Evolutionary conservation across 2,113 vertebrate genomes (phyloP).

Genomic region (Clarias gariepinus): DNA sequence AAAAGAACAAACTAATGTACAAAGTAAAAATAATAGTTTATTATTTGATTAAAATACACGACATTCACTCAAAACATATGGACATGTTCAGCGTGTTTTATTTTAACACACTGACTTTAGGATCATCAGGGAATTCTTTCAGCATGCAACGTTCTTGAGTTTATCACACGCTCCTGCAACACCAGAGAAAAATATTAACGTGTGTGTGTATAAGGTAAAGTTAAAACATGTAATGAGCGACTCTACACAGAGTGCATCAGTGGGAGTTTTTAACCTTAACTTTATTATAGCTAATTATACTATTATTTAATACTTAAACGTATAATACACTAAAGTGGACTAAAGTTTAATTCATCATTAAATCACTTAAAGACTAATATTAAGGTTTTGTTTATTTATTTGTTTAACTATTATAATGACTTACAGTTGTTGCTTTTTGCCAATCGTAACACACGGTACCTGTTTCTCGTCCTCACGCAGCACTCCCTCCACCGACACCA

Average conservation of each 20-base stretch:
- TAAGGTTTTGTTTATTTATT: neutral
- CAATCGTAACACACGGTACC: slow-evolving; percentile 58
- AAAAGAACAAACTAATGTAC: neutral
- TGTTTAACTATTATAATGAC: neutral
- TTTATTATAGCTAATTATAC: neutral
- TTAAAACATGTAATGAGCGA: no score
- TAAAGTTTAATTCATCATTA: neutral
- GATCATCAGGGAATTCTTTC: slow-evolving; percentile 84
- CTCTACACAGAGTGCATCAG: no score
- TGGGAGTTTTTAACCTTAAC: no score
- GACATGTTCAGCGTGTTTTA: neutral
- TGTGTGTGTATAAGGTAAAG: neutral
- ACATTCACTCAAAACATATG: neutral
- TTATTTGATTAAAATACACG: neutral
- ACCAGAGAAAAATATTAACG: neutral
- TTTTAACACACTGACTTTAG: neutral
- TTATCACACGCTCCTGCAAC: slow-evolving; percentile 74
- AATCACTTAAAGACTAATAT: neutral
- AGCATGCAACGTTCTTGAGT: slow-evolving; percentile 79
- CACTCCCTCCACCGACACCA: slow-evolving; percentile 80
- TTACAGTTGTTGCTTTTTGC: neutral
- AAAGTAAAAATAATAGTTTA: neutral
- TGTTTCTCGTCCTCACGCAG: slow-evolving; percentile 83
- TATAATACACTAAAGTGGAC: neutral
- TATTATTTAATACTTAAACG: neutral